phyloP scores from a whole-genome alignment of 2,113 vertebrate species.

The Falcunculus frontatus region DNA sequence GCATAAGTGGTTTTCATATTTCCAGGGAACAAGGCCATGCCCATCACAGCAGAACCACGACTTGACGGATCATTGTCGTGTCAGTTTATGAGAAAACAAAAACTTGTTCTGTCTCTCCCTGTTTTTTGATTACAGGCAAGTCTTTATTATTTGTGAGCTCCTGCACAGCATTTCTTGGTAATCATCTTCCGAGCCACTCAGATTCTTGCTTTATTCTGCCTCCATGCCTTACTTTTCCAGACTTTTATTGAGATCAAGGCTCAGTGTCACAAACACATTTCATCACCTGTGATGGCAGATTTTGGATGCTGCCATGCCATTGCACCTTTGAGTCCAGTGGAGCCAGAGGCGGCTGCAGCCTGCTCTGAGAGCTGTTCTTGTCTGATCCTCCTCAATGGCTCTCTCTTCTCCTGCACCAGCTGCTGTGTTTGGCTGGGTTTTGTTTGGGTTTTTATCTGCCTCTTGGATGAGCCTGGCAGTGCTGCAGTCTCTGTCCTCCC shows the following conservation, averaged over 20 bases:
- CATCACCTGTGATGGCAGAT: background rate
- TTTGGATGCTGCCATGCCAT: background rate
- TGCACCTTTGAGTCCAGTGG: background rate
- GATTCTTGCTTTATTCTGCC: background rate
- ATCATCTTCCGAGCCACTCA: background rate
- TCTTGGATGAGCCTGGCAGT: background rate
- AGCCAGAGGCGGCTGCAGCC: background rate
- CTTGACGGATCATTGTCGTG: background rate
- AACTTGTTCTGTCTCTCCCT: background rate
- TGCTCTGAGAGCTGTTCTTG: background rate
- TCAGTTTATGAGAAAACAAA: background rate
- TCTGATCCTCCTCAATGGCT: background rate
- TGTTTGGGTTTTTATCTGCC: background rate
- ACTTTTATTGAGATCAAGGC: background rate
- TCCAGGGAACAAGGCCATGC: background rate
- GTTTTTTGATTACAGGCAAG: background rate
- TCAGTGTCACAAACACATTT: background rate
- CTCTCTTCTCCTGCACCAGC: background rate
- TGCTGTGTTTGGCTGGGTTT: background rate
- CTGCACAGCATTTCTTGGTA: background rate
- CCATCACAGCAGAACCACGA: background rate
- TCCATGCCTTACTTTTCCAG: background rate
- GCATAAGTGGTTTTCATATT: background rate
- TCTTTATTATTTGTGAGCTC: background rate
- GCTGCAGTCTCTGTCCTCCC: background rate